Evolutionary conservation across 2,797 vertebrate genomes (phyloP), one percentile per base, ranked within the genome.

Genomic region (Bucorvus abyssinicus): DNA sequence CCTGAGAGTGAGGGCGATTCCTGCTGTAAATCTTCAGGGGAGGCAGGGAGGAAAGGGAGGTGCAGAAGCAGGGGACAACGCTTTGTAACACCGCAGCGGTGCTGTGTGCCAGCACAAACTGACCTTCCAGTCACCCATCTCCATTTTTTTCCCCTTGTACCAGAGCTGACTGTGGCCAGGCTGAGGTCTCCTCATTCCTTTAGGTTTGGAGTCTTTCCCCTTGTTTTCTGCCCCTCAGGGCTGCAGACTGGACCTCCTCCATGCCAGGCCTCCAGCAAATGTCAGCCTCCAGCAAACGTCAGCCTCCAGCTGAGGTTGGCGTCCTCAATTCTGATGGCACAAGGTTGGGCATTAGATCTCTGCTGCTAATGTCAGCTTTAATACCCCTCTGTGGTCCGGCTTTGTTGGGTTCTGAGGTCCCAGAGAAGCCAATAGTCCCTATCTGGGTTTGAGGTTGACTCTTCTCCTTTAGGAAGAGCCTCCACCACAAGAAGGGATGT

Each of bases 1-100:
- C 52, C 0, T 0, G 23, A 40, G 38, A 40, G 38, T 40, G 59
- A 67, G 69, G n/a, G 60, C 0, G 0, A 86, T 69, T 85, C 76
- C 82, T 92, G 82, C 76, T 77, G 73, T 89, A 96, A 96, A 84
- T 78, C 61, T 81, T 56, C 0, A 0, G 22, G 34, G 44, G 40
- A 84, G 59, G 59, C 11, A 60, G 60, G 49, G 90, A 90, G 93
- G 94, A 95, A 95, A 94, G 87, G 96, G 94, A 94, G 73, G 89
- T 93, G 70, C 85, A 79, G 69, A 20, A 82, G 63, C 27, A 2
- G 63, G 59, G 55, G 67, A 82, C 73, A 47, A 1, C 2, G 0
- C 38, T 89, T 63, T 64, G 53, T 32, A 26, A 42, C 0, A 5
- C 56, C 29, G 4, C 36, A 4, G 40, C 2, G 0, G n/a, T 8